Conservation (phyloP, 64 coral and sea anemone species). For the Actinia equina region DNA sequence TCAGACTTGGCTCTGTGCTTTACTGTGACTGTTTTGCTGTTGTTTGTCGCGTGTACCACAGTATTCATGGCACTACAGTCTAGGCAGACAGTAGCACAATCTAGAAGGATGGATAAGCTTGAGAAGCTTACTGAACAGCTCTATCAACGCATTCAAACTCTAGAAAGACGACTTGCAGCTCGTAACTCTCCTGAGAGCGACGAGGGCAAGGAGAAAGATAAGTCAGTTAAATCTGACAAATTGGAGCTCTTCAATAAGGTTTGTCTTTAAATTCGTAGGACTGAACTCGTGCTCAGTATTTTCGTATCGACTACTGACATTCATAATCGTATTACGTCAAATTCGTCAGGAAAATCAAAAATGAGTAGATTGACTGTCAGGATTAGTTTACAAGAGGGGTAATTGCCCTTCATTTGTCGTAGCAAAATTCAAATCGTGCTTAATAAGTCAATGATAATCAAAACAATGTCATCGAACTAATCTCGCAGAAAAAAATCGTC, state of each 20-base stretch:
- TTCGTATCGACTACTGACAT: not conserved
- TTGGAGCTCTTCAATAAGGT: not conserved
- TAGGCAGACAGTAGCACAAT: conserved; percentile 35
- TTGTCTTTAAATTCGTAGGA: not conserved
- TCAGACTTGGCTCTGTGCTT: conserved; percentile 11
- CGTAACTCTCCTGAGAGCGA: not conserved
- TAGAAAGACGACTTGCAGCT: conserved; percentile 40
- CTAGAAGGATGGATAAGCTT: conserved; percentile 29
- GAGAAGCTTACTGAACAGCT: conserved; percentile 29
- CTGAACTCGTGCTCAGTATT: not conserved
- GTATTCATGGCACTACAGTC: conserved; percentile 30
- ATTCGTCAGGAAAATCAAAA: not conserved
- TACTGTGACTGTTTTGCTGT: conserved; percentile 32
- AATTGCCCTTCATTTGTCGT: not conserved
- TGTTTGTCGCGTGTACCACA: conserved; percentile 28
- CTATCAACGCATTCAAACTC: conserved; percentile 18
- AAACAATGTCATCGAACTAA: not conserved
- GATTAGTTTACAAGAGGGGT: not conserved
- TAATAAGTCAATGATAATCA: not conserved
- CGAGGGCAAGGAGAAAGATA: not conserved
- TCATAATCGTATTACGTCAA: not conserved
- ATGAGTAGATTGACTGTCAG: not conserved
- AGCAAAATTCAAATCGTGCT: not conserved
- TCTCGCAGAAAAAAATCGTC: not conserved
- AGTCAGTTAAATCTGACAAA: not conserved